Evolutionary conservation across 2,797 vertebrate genomes (phyloP).

Genomic region (Danio aesculapii): DNA sequence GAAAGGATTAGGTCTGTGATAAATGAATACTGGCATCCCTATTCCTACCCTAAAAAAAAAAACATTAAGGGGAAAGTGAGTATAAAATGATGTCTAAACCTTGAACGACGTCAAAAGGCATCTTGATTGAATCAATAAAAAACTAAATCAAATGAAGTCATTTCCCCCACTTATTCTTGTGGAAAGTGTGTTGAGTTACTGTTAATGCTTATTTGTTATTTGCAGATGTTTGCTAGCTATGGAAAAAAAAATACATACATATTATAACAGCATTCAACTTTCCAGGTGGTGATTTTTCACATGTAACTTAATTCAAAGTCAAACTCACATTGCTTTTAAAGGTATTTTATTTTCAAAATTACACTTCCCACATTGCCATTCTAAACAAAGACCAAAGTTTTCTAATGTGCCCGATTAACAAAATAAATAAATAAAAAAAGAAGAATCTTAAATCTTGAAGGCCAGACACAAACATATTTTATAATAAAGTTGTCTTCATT

Average conservation of each 20-base stretch:
- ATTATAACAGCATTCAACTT: background rate
- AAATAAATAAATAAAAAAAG: slow-evolving; percentile 79
- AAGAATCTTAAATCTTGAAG: slow-evolving; percentile 84
- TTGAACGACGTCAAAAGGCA: too few relatives aligned
- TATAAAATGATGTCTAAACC: too few relatives aligned
- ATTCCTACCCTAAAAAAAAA: too few relatives aligned
- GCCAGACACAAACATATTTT: slow-evolving; percentile 74
- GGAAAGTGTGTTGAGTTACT: too few relatives aligned
- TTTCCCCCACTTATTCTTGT: too few relatives aligned
- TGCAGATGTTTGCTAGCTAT: background rate
- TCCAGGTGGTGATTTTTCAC: background rate
- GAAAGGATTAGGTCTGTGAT: too few relatives aligned
- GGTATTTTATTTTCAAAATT: slow-evolving; percentile 62
- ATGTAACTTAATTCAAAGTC: slow-evolving; percentile 13
- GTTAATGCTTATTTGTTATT: too few relatives aligned
- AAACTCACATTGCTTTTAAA: slow-evolving; percentile 38
- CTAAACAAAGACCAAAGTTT: slow-evolving; percentile 81
- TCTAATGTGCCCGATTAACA: slow-evolving; percentile 92
- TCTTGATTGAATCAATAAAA: too few relatives aligned
- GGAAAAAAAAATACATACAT: too few relatives aligned
- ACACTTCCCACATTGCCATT: slow-evolving; percentile 56
- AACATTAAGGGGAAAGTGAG: too few relatives aligned
- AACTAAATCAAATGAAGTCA: too few relatives aligned
- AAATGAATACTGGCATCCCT: too few relatives aligned
- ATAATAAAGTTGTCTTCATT: slow-evolving; percentile 10